Percentiles rank a stretch among this genome's conserved stretches.
Conservation (phyloP, 2,888 invertebrate species). For the Mellilla xanthometata region DNA sequence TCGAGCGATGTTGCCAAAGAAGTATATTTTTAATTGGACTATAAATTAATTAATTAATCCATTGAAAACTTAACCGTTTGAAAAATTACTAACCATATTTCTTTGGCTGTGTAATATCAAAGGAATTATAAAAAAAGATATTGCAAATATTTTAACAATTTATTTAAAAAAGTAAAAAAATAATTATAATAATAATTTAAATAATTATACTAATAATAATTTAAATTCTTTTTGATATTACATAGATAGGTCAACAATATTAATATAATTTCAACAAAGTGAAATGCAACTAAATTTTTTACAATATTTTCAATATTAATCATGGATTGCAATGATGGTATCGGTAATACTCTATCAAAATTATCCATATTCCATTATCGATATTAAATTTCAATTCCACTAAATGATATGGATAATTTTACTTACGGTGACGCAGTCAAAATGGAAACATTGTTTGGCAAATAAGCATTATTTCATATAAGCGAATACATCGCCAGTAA, state of each 20-base stretch:
- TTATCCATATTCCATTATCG: conserved; percentile 18
- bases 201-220: too few species aligned
- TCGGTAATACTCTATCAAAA: conserved; percentile 19
- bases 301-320: conserved; percentile 26
- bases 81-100: conserved; percentile 27
- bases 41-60: too few species aligned
- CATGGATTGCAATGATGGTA: conserved; percentile 32
- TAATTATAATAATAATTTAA: too few species aligned
- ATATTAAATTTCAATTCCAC: conserved; percentile 9
- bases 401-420: conserved; percentile 30
- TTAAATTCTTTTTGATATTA: conserved; percentile 32
- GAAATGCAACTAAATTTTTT: conserved; percentile 22
- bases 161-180: too few species aligned
- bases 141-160: too few species aligned
- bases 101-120: conserved; percentile 60
- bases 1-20: conserved; percentile 55
- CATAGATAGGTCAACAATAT: conserved; percentile 7
- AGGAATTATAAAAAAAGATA: too few species aligned
- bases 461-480: too few species aligned
- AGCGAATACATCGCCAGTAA: too few species aligned
- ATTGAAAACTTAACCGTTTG: too few species aligned
- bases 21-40: conserved; percentile 38
- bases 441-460: conserved; percentile 22
- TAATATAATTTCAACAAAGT: conserved; percentile 6
- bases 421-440: conserved; percentile 22